Evolutionary conservation across 2,113 vertebrate species (phyloP), one percentile per base, ranked within the genome.

Genomic region (Lanius collurio): DNA sequence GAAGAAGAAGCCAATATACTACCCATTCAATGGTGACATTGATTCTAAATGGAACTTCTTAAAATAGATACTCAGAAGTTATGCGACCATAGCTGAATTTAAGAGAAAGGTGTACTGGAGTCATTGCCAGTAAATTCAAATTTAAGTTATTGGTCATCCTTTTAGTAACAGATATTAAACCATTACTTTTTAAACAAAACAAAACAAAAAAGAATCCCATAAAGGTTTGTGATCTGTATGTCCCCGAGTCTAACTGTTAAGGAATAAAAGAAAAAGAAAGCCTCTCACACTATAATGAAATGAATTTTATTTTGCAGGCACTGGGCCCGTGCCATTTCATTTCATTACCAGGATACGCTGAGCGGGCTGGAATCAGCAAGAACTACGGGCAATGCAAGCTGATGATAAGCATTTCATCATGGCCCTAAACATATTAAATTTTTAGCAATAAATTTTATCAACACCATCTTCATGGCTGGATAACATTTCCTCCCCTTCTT

Each of bases 401-500:
- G 90, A 93, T 96, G 93, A 98, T 97, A 97, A 98, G 96, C 97
- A 96, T 97, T 98, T 97, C 94, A 98, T 97, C 96, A 97, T 81
- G 65, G 83, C 65, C 52, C 94, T 97, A 97, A 98, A 96, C 89
- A 95, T 97, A 98, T 97, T 98, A 97, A 95, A 97, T 96, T 97
- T 97, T 96, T 95, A 90, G 90, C 94, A 96, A 95, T 97, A 97
- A 93, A 97, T 97, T 97, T 97, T 98, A 97, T 97, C 97, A 97
- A 62, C 67, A 83, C 31, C 62, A 96, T 97, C 95, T 96, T 85
- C 64, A 52, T 85, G 75, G 23, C 83, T 89, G 81, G 65, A 56
- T 95, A 79, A n/a, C 11, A 23, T 83, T 86, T 53, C 24, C 28
- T 39, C 21, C 3, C 23, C 9, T 12, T 93, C 68, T 84, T 91